phyloP scores from a whole-genome alignment of 23 tunicate genomes.

The Ciona savignyi region DNA sequence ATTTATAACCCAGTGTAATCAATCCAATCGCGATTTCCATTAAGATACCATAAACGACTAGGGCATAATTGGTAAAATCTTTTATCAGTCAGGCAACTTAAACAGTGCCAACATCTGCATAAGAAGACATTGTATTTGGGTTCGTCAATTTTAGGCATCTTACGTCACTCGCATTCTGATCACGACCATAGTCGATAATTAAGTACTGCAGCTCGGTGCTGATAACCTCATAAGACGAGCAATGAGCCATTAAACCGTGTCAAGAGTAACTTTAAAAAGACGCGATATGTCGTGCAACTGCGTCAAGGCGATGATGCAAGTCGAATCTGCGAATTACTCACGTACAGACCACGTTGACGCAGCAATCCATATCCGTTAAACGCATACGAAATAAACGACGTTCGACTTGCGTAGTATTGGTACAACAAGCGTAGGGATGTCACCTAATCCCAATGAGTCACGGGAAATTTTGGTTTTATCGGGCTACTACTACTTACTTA shows the following conservation, averaged over 20 bases:
- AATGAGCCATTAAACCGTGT: neutral
- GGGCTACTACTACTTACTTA: constrained; percentile 32
- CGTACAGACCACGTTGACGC: too few species aligned
- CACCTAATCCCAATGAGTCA: too few species aligned
- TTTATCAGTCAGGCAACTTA: neutral
- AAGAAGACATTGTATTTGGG: neutral
- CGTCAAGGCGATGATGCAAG: neutral
- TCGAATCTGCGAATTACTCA: too few species aligned
- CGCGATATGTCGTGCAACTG: neutral
- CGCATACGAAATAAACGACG: too few species aligned
- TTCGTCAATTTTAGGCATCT: neutral
- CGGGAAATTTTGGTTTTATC: too few species aligned
- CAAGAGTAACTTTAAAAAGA: neutral
- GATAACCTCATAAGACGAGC: neutral
- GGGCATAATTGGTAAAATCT: too few species aligned
- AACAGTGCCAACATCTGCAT: neutral
- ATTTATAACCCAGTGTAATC: neutral
- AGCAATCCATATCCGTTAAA: too few species aligned
- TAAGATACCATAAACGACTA: neutral
- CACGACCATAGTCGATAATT: neutral
- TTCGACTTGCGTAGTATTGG: too few species aligned
- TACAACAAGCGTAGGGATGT: too few species aligned
- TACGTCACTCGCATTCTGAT: neutral
- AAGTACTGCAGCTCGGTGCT: neutral
- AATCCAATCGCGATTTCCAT: neutral